These are phyloP conservation scores for Danio kyathit DNA, from an alignment of 2,797 vertebrate species.

Conservation along the genomic window DNA sequence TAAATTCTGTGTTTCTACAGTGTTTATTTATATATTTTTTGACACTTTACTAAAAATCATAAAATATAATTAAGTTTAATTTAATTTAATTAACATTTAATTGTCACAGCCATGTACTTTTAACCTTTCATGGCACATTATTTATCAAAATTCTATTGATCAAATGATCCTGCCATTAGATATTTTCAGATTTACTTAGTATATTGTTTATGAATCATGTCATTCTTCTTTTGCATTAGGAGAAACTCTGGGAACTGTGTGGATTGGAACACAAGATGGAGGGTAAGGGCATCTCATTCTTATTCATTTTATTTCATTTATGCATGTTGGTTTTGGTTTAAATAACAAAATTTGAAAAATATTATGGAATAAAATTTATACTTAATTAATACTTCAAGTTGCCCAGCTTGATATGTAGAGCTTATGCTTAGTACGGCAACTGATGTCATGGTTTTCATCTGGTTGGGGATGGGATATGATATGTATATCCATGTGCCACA, in stretches of 20 bases:
- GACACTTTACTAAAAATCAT: not conserved
- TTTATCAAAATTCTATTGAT: not conserved
- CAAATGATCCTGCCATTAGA: not conserved
- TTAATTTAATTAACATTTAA: not conserved
- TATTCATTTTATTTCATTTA: not conserved
- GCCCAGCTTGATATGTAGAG: no score
- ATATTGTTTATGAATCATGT: not conserved
- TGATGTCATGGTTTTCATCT: no score
- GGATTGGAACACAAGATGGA: constrained; percentile 90
- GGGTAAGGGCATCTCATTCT: constrained; percentile 73
- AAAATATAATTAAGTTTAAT: not conserved
- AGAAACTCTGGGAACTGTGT: constrained; percentile 80
- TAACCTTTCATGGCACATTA: not conserved
- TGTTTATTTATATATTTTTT: not conserved
- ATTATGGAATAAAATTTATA: no score
- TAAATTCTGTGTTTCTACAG: no score
- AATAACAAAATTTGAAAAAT: not conserved
- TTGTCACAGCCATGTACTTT: not conserved
- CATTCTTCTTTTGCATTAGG: constrained; percentile 67
- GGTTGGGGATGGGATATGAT: no score
- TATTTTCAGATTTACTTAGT: not conserved
- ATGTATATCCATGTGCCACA: no score
- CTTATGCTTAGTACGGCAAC: no score
- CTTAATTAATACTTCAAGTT: no score
- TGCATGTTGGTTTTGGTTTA: not conserved